Base-by-base conservation (phyloP, 2,797 vertebrate genomes). In the Acanthornis magna region DNA sequence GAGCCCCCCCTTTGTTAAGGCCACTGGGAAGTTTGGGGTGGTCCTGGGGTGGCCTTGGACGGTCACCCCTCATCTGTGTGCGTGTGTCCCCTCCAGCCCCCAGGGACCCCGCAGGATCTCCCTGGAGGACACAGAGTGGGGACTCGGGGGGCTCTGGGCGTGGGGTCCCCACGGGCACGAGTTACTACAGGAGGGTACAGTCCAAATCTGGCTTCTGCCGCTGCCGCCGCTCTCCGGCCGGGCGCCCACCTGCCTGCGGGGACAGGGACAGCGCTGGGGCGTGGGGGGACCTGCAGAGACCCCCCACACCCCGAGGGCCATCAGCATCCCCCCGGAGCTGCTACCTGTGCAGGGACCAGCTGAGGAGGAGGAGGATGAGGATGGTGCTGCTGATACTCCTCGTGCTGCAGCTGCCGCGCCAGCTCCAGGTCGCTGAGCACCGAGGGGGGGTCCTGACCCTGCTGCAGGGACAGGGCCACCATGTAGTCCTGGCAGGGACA, bases 381-480 rank as follows among this genome's bases (percentile, higher is more conserved):
- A 12, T 30, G 98, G 13, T 97, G 98, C 16, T 98, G 98, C 13
- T 99, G 98, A 29, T 99, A 99, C 54, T 99, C 99, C 93, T 99
- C 99, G 58, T 99, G 98, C 90, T 99, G 99, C 38, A 99, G 98
- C 87, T 98, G 98, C 27, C 97, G 97, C 2, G 99, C 99, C 34
- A 99, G 92, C 94, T 99, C 99, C 90, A 99, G 97, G 96, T 99
- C 99, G 1, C 98, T 99, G 29, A 99, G 97, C 67, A 58, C 18
- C 2, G 98, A 97, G 13, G 97, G 76, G 0, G 92, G 86, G 2
- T 95, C 98, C 94, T 98, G 98, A 15, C 98, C 98, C 61, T 97
- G 90, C 42, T 99, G 99, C 93, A 99, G 97, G 4, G 98, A 99
- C 96, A 99, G 97, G 1, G 99, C 99, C 7, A 99, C 98, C 97